phyloP scores from a whole-genome alignment of 2,113 vertebrate species.

The Danio rerio region GRCz12tu NC_133198.1:5008501-5009000 shows the following conservation, averaged over 20 bases:
- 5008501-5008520: slow-evolving; percentile 22
- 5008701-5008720: slow-evolving; percentile 12
- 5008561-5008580: slow-evolving; percentile 26
- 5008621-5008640: slow-evolving; percentile 30
- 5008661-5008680: slow-evolving; percentile 20
- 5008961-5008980: slow-evolving; percentile 22
- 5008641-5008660: slow-evolving; percentile 17
- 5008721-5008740: background rate
- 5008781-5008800: background rate
- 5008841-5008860: background rate
- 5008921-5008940: slow-evolving; percentile 3
- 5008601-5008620: slow-evolving; percentile 34
- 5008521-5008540: slow-evolving; percentile 33
- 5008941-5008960: background rate
- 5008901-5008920: slow-evolving; percentile 10
- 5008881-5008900: slow-evolving; percentile 1
- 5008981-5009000: slow-evolving; percentile 27
- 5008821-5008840: background rate
- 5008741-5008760: slow-evolving; percentile 25
- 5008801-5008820: slow-evolving; percentile 4
- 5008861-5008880: slow-evolving; percentile 15
- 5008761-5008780: slow-evolving; percentile 19
- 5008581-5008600: slow-evolving; percentile 26
- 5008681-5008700: slow-evolving; percentile 22
- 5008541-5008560: slow-evolving; percentile 13